Percentiles rank a stretch among this genome's conserved stretches.
Conservation (phyloP, 1,140 invertebrate species). For the Drosophila nasuta region DNA sequence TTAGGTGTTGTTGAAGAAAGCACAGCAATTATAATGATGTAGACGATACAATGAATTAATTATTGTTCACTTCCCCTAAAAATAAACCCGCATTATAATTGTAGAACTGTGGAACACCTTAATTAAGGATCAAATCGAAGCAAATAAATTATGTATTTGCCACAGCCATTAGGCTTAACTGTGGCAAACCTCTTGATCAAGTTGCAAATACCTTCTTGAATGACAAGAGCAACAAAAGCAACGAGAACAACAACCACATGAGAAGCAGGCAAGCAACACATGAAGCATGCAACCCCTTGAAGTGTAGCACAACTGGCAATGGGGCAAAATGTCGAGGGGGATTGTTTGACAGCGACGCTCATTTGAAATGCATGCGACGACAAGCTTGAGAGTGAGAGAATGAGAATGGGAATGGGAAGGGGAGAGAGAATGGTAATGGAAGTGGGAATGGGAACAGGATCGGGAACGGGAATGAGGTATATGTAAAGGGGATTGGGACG, state of each 20-base stretch:
- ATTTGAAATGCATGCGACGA: constrained; percentile 70
- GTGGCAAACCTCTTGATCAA: constrained; percentile 35
- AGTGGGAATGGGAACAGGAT: not conserved
- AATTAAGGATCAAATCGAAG: not conserved
- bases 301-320: constrained; percentile 35
- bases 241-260: not conserved
- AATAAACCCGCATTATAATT: not conserved
- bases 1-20: no score
- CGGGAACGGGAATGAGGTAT: constrained; percentile 3
- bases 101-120: not conserved
- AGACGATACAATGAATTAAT: no score
- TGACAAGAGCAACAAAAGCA: constrained; percentile 6
- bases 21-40: no score
- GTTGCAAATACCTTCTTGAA: constrained; percentile 38
- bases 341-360: constrained; percentile 50
- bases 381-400: constrained; percentile 35
- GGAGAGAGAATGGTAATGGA: constrained; percentile 1
- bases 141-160: constrained; percentile 4
- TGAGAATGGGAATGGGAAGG: constrained; percentile 12
- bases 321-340: constrained; percentile 16
- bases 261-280: not conserved
- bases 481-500: constrained; percentile 12
- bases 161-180: constrained; percentile 22
- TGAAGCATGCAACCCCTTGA: constrained; percentile 1
- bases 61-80: no score